Conservation (phyloP, 2,888 invertebrate genomes). For the Timema cristinae region DNA sequence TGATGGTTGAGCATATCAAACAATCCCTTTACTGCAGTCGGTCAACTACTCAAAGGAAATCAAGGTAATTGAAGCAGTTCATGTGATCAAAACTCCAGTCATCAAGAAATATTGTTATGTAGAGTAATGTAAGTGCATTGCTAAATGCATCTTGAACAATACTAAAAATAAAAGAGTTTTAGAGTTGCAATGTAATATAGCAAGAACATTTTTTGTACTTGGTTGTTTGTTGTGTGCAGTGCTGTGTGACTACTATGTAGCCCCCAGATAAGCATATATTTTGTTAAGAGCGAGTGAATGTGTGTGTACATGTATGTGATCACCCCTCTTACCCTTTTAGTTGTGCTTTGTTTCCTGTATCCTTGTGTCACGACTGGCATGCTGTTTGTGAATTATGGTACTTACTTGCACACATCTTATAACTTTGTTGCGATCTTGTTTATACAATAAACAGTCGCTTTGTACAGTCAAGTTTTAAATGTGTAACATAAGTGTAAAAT, state of each 20-base stretch:
- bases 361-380: background rate
- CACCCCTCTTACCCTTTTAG: conserved; percentile 26
- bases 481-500: conserved; percentile 3
- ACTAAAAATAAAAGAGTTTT: conserved; percentile 12
- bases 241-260: conserved; percentile 31
- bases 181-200: conserved; percentile 13
- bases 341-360: conserved; percentile 25
- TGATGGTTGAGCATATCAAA: background rate
- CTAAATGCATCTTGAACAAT: conserved; percentile 9
- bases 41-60: background rate
- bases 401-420: conserved; percentile 16
- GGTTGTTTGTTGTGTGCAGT: conserved; percentile 27
- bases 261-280: conserved; percentile 30
- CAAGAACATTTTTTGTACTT: conserved; percentile 24
- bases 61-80: conserved; percentile 19
- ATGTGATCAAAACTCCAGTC: conserved; percentile 21
- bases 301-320: conserved; percentile 9
- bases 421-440: conserved; percentile 1
- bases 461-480: background rate
- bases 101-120: background rate
- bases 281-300: conserved; percentile 28
- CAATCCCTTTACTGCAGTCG: background rate
- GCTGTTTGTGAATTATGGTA: conserved; percentile 12
- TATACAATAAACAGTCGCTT: conserved; percentile 7
- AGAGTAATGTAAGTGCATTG: conserved; percentile 7